Percentiles rank a stretch among this genome's conserved stretches.
Evolutionary conservation across 2,797 vertebrate species (phyloP).

Genomic region (Bradypodion pumilum): DNA sequence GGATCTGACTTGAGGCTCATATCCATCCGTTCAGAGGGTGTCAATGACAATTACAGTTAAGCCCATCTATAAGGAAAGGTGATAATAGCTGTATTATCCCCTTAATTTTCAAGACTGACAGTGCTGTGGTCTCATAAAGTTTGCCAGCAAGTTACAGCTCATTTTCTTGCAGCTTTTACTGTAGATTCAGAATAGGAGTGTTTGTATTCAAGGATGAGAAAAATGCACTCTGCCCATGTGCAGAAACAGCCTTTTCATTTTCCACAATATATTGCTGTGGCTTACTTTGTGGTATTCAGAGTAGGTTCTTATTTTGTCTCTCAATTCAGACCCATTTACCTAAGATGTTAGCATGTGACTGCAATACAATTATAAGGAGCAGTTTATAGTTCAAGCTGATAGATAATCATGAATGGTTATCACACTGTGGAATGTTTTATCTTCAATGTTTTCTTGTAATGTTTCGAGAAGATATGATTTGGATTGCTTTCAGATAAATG

Average conservation of each 20-base stretch:
- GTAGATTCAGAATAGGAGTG: not conserved
- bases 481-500: too few relatives aligned
- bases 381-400: not conserved
- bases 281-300: not conserved
- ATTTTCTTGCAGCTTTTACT: not conserved
- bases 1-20: too few relatives aligned
- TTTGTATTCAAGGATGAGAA: not conserved
- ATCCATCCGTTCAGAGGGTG: too few relatives aligned
- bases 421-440: not conserved
- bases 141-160: not conserved
- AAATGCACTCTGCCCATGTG: not conserved
- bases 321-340: too few relatives aligned
- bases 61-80: too few relatives aligned
- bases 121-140: too few relatives aligned
- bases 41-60: too few relatives aligned
- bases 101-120: not conserved
- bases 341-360: not conserved
- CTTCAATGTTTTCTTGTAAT: too few relatives aligned
- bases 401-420: not conserved
- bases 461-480: too few relatives aligned
- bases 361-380: not conserved
- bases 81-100: not conserved
- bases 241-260: not conserved
- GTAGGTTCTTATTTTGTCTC: too few relatives aligned
- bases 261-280: not conserved